Evolutionary conservation across 2,888 invertebrate species (phyloP).

Genomic region (Mechanitis mazaeus): DNA sequence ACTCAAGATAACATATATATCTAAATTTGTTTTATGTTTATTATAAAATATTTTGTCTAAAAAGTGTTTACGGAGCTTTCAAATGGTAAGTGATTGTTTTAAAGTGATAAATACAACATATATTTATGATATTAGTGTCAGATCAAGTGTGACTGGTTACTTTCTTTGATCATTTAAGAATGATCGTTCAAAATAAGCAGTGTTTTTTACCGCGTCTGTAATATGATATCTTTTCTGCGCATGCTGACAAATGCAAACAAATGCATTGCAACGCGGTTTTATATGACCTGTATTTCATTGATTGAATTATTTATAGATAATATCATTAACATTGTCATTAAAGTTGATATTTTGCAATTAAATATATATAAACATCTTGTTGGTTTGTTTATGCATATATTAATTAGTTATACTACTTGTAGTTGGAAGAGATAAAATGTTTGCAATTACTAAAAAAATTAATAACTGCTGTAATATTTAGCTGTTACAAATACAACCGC

Average conservation of each 20-base stretch:
- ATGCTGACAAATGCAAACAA: slow-evolving; percentile 29
- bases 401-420: too few species aligned
- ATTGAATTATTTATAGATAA: slow-evolving; percentile 8
- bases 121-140: slow-evolving; percentile 31
- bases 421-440: too few species aligned
- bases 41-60: slow-evolving; percentile 33
- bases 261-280: slow-evolving; percentile 29
- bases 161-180: slow-evolving; percentile 58
- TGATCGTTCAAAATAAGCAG: slow-evolving; percentile 65
- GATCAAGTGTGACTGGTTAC: slow-evolving; percentile 38
- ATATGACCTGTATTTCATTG: slow-evolving; percentile 29
- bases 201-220: slow-evolving; percentile 51
- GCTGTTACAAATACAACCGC: too few species aligned
- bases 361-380: background rate
- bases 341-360: background rate
- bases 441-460: too few species aligned
- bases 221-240: slow-evolving; percentile 31
- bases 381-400: too few species aligned
- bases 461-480: too few species aligned
- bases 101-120: slow-evolving; percentile 37
- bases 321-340: background rate
- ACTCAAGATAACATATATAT: background rate
- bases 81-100: slow-evolving; percentile 53
- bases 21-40: too few species aligned
- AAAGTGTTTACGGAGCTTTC: slow-evolving; percentile 45